Evolutionary conservation across 2,888 invertebrate genomes (phyloP), one percentile per base, ranked within the genome.

Genomic region (Peribatodes rhomboidaria): DNA sequence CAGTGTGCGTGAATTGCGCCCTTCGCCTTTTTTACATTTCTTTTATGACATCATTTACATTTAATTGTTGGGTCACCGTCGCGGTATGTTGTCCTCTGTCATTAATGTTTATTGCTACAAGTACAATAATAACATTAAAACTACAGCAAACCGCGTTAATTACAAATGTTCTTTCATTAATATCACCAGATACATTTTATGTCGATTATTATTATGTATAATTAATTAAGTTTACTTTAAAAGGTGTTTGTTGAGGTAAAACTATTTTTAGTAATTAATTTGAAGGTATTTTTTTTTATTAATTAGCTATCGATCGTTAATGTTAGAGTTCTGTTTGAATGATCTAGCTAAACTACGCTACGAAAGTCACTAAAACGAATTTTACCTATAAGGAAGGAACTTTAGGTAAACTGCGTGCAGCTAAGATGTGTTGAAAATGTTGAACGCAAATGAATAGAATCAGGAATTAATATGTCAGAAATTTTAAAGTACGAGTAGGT

Each of bases 1-100:
- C 49, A 14, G 20, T 41, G 9, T 0, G 14, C 14, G 31, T 9
- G 31, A 11, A 35, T 18, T 18, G n/a, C 50, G 50, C 13, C 50
- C 18, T 35, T 37, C 35, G n/a, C 9, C 18, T 37, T 18, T 57
- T 58, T 18, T 7, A 22, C 11, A 39, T 56, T 46, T 41, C 1
- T 55, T 55, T 55, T 39, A 57, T 49, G 27, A 27, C 49, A 41
- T 49, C 47, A 57, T 49, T 57, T 49, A 41, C 39, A 58, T 59
- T 41, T n/a, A 53, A 54, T 54, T 61, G 39, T 37, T 61, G 20
- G 35, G 22, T 61, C 47, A 39, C 22, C 31, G 31, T 13, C 22
- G 20, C 49, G 27, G 50, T 50, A 22, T 50, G 39, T 39, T 16
- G 55, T 35, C 42, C 54, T 46, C 33, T 37, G 50, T 62, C 42